Evolutionary conservation across 2,113 vertebrate genomes (phyloP).

Genomic region (Podarcis muralis): DNA sequence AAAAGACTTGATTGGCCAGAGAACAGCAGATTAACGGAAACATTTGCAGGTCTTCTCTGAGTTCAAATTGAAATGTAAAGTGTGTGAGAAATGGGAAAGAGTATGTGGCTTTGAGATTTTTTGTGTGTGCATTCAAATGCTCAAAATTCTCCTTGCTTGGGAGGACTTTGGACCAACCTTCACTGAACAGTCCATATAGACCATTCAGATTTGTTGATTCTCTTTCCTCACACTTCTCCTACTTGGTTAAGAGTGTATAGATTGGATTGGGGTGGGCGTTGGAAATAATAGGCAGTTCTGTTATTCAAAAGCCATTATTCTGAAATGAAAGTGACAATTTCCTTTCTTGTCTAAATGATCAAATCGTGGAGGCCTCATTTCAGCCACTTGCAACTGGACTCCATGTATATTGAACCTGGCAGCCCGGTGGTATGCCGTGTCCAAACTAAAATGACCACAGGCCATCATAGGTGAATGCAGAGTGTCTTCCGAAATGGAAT

Average conservation of each 20-base stretch:
- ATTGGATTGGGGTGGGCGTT: conserved; percentile 7
- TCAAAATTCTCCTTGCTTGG: too few relatives aligned
- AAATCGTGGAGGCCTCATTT: conserved; percentile 65
- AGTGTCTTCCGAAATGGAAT: conserved; percentile 34
- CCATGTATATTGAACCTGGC: conserved; percentile 69
- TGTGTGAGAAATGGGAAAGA: too few relatives aligned
- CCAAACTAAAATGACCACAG: conserved; percentile 57
- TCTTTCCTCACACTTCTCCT: conserved; percentile 53
- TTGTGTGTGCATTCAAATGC: too few relatives aligned
- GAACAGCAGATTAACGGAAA: too few relatives aligned
- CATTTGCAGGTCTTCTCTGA: too few relatives aligned
- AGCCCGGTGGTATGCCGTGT: conserved; percentile 44
- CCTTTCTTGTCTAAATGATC: conserved; percentile 70
- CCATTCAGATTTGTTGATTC: conserved; percentile 60
- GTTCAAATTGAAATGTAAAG: too few relatives aligned
- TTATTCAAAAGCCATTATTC: conserved; percentile 63
- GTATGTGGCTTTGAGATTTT: too few relatives aligned
- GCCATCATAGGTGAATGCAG: conserved; percentile 35
- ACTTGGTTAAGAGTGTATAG: conserved; percentile 44
- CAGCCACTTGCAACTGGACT: conserved; percentile 52
- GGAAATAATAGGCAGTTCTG: conserved; percentile 56
- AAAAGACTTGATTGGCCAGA: too few relatives aligned
- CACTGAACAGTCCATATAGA: conserved; percentile 26
- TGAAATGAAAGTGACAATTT: conserved; percentile 70
- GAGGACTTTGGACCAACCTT: too few relatives aligned